Evolutionary conservation across 1,140 invertebrate genomes (phyloP).

Genomic region (Cephus cinctus): DNA sequence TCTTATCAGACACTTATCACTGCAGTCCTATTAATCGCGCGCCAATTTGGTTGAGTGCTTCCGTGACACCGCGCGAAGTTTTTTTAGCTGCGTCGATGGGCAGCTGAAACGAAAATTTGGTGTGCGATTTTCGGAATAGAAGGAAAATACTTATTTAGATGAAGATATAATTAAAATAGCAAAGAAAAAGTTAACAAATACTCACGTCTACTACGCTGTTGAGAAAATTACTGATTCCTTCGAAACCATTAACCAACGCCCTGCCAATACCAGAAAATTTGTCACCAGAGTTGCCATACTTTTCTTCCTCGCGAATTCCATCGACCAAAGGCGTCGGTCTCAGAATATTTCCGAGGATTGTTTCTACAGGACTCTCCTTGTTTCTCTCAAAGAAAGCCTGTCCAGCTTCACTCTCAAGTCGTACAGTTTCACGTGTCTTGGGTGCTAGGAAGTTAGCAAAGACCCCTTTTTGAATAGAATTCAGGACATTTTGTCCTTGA

Average conservation of each 20-base stretch:
- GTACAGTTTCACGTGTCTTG: conserved; percentile 29
- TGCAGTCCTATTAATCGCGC: conserved; percentile 57
- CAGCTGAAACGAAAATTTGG: conserved; percentile 44
- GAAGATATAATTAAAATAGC: not conserved
- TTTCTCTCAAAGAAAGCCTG: conserved; percentile 38
- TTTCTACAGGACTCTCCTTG: conserved; percentile 21
- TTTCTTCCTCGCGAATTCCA: conserved; percentile 66
- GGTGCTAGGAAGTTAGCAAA: conserved; percentile 22
- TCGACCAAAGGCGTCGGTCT: conserved; percentile 67
- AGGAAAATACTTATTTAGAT: conserved; percentile 1
- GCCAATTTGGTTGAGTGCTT: conserved; percentile 57
- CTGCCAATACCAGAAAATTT: conserved; percentile 59
- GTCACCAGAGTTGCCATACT: conserved; percentile 69
- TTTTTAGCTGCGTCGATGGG: conserved; percentile 53
- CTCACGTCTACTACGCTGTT: conserved; percentile 57
- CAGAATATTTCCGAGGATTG: conserved; percentile 28
- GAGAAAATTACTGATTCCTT: conserved; percentile 61
- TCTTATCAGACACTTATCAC: conserved; percentile 25
- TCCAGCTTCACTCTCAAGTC: conserved; percentile 31
- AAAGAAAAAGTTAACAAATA: conserved; percentile 16
- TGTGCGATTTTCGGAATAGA: conserved; percentile 5
- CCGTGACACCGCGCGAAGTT: conserved; percentile 54
- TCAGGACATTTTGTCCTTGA: conserved; percentile 17
- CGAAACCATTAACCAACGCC: conserved; percentile 60
- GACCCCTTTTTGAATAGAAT: conserved; percentile 20